Conservation (phyloP, 2,888 invertebrate genomes). For the Spisula subtruncata region DNA sequence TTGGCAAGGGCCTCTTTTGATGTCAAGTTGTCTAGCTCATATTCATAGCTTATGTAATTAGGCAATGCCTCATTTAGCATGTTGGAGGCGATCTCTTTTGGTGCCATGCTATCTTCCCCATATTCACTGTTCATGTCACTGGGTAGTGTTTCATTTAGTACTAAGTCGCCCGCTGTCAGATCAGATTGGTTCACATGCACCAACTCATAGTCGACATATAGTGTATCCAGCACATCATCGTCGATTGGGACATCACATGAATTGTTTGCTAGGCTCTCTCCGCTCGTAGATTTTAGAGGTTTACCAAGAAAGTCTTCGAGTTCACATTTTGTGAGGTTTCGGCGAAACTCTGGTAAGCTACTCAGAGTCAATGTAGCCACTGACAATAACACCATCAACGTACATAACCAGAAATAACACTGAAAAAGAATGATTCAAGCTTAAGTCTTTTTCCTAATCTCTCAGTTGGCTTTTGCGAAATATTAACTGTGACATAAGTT, state of each 20-base stretch:
- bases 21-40: too few relatives aligned
- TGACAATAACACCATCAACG: slow-evolving; percentile 66
- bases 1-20: too few relatives aligned
- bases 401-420: slow-evolving; percentile 67
- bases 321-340: slow-evolving; percentile 66
- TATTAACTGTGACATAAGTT: too few relatives aligned
- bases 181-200: slow-evolving; percentile 37
- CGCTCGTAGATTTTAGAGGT: slow-evolving; percentile 22
- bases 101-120: too few relatives aligned
- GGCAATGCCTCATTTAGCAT: slow-evolving; percentile 1
- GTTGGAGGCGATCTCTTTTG: too few relatives aligned
- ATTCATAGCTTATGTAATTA: not conserved
- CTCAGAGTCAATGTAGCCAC: slow-evolving; percentile 70
- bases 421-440: slow-evolving; percentile 18
- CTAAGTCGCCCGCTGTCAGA: slow-evolving; percentile 39
- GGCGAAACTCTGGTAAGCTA: slow-evolving; percentile 64
- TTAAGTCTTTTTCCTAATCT: too few relatives aligned
- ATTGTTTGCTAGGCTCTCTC: slow-evolving; percentile 23
- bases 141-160: not conserved
- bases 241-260: slow-evolving; percentile 56
- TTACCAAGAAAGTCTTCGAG: slow-evolving; percentile 59
- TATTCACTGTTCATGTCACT: not conserved
- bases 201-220: slow-evolving; percentile 43
- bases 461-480: too few relatives aligned
- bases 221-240: slow-evolving; percentile 43